These are phyloP conservation scores for Notoglanidium macrostoma DNA, from an alignment of 2,797 vertebrate species.

Conservation along the genomic window DNA sequence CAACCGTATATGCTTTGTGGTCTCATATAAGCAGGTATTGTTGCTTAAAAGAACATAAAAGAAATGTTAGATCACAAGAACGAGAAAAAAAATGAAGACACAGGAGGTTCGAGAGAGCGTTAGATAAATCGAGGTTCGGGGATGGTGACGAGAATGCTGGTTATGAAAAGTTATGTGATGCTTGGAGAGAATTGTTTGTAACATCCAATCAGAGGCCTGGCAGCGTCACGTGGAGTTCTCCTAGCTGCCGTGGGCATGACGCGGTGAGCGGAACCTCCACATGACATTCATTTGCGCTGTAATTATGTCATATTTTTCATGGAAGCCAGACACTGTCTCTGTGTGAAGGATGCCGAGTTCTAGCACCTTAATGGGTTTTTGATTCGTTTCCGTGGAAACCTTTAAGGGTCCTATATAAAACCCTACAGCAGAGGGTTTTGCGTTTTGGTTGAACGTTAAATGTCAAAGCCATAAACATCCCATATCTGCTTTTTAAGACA, in stretches of 20 bases:
- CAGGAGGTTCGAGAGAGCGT: not conserved
- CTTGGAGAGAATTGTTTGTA: not conserved
- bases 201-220: not conserved
- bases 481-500: not conserved
- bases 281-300: not conserved
- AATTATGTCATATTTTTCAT: not conserved
- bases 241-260: too few relatives aligned
- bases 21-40: not conserved
- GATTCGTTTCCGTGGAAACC: not conserved
- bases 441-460: not conserved
- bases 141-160: not conserved
- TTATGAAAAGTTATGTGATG: not conserved
- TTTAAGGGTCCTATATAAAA: not conserved
- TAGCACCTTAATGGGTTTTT: not conserved
- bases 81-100: not conserved
- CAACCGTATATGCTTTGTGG: too few relatives aligned
- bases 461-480: not conserved
- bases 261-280: not conserved
- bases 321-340: not conserved
- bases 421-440: not conserved
- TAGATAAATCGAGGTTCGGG: not conserved
- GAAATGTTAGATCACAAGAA: not conserved
- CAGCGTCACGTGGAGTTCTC: not conserved
- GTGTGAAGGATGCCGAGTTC: not conserved
- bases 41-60: not conserved